These are phyloP conservation scores for Leucopsar rothschildi DNA, from an alignment of 2,113 vertebrate species.

Conservation along the genomic window DNA sequence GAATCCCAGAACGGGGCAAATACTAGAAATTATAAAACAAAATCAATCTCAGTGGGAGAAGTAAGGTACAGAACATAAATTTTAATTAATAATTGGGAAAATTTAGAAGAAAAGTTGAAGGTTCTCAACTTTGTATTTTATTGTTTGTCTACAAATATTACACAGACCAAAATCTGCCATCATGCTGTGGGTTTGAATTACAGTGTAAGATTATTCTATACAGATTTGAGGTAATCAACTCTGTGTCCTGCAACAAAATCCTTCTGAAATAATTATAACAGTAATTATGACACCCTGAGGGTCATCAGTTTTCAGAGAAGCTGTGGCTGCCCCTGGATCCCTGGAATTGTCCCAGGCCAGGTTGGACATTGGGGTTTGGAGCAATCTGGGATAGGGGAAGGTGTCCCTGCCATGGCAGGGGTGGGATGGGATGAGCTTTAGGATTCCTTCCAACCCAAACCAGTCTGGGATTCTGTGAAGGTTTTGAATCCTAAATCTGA, in stretches of 20 bases:
- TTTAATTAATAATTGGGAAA: not conserved
- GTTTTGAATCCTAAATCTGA: not conserved
- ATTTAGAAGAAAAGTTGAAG: not conserved
- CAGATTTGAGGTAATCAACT: not conserved
- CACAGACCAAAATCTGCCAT: not conserved
- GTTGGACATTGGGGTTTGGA: rapidly evolving
- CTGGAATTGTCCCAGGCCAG: not conserved
- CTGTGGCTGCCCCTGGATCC: not conserved
- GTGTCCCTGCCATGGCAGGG: not conserved
- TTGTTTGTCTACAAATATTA: not conserved
- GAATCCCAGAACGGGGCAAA: not conserved
- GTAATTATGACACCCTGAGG: not conserved
- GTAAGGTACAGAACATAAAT: not conserved
- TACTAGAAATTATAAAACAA: not conserved
- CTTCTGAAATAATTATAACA: not conserved
- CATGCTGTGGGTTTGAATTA: not conserved
- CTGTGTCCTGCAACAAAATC: not conserved
- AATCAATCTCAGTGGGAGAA: not conserved
- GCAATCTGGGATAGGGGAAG: rapidly evolving
- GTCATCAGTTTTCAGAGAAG: not conserved
- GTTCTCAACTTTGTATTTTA: not conserved
- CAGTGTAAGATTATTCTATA: not conserved
- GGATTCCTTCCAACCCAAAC: too few species aligned
- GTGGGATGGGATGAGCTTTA: not conserved
- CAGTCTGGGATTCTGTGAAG: not conserved